Evolutionary conservation across 2,113 vertebrate genomes (phyloP), one percentile per base, ranked within the genome.

Genomic region (Toxostoma redivivum): DNA sequence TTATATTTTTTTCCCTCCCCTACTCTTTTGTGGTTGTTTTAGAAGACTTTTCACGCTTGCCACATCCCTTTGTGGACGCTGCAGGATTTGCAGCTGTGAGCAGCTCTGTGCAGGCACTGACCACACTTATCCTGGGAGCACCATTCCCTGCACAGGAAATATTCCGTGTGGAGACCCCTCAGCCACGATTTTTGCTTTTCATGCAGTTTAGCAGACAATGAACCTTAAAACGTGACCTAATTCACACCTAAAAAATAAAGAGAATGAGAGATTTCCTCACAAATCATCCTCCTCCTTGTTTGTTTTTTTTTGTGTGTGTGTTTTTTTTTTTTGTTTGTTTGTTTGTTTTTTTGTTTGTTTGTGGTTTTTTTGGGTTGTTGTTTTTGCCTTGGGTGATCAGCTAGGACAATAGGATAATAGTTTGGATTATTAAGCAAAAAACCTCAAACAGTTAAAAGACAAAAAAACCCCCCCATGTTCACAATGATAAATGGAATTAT

Each of bases 1-100:
- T 20, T 15, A 11, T n/a, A 51, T 22, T 2, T 4, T 33, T 9
- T 3, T 1, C 0, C 5, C 3, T 11, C 8, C 3, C 10, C 8
- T 7, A 6, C 13, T 16, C 3, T 74, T 78, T 20, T 23, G 3
- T 11, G 2, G 37, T 30, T 47, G 4, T 48, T 72, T 57, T 25
- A 15, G 35, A 48, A 17, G 47, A 20, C 7, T 62, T 69, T 14
- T 33, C 82, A 47, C 37, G n/a, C 28, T 82, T 20, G 6, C 15
- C 56, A 2, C 11, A 4, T 31, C 65, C 30, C 50, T 56, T 57
- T 24, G 20, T 3, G 15, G n/a, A 3, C 45, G 61, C 76, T 86
- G 89, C 65, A 51, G 37, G 51, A 18, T 76, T 56, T 47, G 30
- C 38, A 2, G 3, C 33, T 27, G 31, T 20, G 56, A 54, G 14